Evolutionary conservation across 2,888 invertebrate species (phyloP), one percentile per base, ranked within the genome.

Genomic region (Steinernema scapterisci): DNA sequence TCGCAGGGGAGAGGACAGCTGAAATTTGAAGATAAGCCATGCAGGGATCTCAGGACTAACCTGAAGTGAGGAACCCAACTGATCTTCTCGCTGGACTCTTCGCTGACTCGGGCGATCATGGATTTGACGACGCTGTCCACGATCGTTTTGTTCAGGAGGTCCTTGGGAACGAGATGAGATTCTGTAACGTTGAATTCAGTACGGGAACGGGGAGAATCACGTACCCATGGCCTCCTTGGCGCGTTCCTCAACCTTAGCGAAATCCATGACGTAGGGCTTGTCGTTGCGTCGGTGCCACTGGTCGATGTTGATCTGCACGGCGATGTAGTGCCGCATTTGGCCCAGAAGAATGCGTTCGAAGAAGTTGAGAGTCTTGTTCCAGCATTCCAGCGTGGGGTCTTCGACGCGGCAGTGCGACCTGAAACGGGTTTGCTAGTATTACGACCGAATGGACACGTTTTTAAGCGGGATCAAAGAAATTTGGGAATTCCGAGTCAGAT

Each of bases 1-100:
- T 81, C 82, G 75, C 85, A 85, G 0, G 85, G 82, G 1, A 84
- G 45, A 1, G 85, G 85, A 56, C 85, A 85, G 56, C 82, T 82
- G 48, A 79, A 82, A 70, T 2, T 9, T 6, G 5, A 9, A 38
- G 9, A 6, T 38, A 6, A 38, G 44, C 19, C 16, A 43, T 11
- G 25, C 19, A 25, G 25, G 19, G 48, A 48, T n/a, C 21, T 19
- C 3, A 74, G 23, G 5, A 70, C 70, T 21, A 27, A 79, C 75
- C 74, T 72, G 56, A 80, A 83, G 71, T 81, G 82, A 21, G 84
- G 84, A 9, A 79, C 76, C 72, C 77, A 80, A 21, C 75, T 74
- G 45, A 79, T 77, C 5, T 52, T 46, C 23, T 81, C 48, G 46
- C 76, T 71, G 9, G 79, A 81, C 71, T 78, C 75, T 46, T 70